Percentiles rank a stretch among this genome's conserved stretches.
These are phyloP conservation scores for Cavia aperea DNA, from an alignment of 2,113 vertebrate genomes.

Conservation along the genomic window DNA sequence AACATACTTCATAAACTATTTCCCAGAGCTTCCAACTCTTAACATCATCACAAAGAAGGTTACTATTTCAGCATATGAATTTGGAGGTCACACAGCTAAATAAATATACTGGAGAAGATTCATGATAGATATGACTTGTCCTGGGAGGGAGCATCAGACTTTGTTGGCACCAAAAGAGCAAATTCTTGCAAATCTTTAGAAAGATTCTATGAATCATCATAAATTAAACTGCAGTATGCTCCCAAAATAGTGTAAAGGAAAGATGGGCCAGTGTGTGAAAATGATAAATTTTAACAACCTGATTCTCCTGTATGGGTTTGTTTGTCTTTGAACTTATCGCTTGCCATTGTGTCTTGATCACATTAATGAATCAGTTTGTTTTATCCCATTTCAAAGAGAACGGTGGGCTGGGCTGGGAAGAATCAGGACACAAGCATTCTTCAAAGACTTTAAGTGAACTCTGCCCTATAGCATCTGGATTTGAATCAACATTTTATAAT, in stretches of 20 bases:
- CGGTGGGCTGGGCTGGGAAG: neutral
- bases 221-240: neutral
- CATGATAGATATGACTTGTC: neutral
- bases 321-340: neutral
- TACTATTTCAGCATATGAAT: neutral
- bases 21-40: neutral
- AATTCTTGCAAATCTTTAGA: constrained; percentile 7
- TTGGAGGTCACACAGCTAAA: neutral
- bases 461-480: neutral
- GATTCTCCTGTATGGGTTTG: neutral
- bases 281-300: neutral
- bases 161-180: neutral
- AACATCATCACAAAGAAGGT: neutral
- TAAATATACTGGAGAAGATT: neutral
- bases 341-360: neutral
- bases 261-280: neutral
- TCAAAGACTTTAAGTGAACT: neutral
- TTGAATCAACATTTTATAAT: neutral
- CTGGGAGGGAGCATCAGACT: neutral
- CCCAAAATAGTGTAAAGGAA: constrained; percentile 21
- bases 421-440: neutral
- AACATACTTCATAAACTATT: neutral
- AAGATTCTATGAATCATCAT: neutral
- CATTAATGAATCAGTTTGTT: constrained; percentile 1
- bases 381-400: neutral